phyloP scores from a whole-genome alignment of 2,888 invertebrate genomes.

The Leptopterna dolabrata region DNA sequence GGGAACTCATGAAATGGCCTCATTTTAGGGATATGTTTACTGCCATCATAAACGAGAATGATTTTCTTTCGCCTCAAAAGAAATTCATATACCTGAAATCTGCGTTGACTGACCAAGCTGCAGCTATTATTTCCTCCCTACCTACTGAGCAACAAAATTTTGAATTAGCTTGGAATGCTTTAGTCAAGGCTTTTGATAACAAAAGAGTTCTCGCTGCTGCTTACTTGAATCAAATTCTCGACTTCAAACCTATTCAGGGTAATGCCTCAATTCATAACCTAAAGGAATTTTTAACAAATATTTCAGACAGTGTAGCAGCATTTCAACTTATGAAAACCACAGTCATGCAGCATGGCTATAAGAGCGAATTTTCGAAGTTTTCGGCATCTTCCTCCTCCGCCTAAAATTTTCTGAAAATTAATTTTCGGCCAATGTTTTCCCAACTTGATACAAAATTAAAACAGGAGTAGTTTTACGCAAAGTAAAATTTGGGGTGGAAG shows the following conservation, averaged over 20 bases:
- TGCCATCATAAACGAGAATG: background rate
- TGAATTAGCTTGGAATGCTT: background rate
- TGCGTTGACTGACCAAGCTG: background rate
- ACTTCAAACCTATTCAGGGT: slow-evolving; percentile 1
- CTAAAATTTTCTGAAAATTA: no score
- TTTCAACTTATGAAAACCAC: background rate
- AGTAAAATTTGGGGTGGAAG: no score
- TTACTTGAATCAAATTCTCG: slow-evolving; percentile 8
- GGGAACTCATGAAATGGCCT: no score
- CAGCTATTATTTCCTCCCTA: background rate
- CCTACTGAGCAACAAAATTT: slow-evolving; percentile 9
- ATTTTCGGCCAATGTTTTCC: no score
- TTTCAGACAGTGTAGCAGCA: slow-evolving; percentile 21
- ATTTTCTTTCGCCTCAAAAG: background rate
- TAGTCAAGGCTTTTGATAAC: slow-evolving; percentile 1
- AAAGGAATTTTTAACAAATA: background rate
- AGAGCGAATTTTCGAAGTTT: no score
- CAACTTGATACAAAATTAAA: no score
- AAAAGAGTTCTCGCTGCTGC: slow-evolving; percentile 8
- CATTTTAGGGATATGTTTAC: background rate
- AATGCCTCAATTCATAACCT: background rate
- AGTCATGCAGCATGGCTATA: no score
- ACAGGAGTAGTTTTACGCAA: no score
- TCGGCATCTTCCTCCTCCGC: no score
- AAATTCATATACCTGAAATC: slow-evolving; percentile 6